These are phyloP conservation scores for Urophycis tenuis DNA, from an alignment of 2,797 vertebrate genomes.

Conservation along the genomic window DNA sequence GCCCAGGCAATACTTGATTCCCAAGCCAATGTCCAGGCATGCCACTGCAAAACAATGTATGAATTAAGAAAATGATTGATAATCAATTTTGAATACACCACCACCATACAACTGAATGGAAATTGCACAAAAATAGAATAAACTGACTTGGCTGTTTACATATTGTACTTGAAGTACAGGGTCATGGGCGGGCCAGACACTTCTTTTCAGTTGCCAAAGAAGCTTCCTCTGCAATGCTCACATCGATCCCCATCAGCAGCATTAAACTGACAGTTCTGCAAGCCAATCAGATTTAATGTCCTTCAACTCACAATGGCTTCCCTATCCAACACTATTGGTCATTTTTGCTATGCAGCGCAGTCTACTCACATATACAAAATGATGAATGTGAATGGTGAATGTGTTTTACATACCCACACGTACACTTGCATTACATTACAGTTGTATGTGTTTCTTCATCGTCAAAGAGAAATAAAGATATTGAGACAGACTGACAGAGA, in stretches of 20 bases:
- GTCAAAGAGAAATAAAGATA: not conserved
- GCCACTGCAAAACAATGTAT: not conserved
- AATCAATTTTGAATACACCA: too few relatives aligned
- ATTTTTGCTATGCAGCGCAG: not conserved
- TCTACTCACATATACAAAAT: not conserved
- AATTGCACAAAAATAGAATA: not conserved
- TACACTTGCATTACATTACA: not conserved
- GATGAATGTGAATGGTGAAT: not conserved
- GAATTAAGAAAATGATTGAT: too few relatives aligned
- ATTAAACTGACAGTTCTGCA: not conserved
- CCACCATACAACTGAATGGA: too few relatives aligned
- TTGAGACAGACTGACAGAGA: not conserved
- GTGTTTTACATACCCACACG: not conserved
- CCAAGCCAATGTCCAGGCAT: not conserved
- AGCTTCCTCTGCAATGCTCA: not conserved
- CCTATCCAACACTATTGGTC: not conserved
- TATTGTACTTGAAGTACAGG: not conserved
- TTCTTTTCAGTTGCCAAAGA: not conserved
- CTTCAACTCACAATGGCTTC: not conserved
- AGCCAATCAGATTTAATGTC: not conserved
- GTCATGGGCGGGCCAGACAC: not conserved
- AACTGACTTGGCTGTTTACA: not conserved
- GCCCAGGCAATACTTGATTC: not conserved
- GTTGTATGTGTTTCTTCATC: not conserved
- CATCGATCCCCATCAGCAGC: not conserved